A percentile compares a stretch with the other conserved stretches of the same genome.
phyloP scores from a whole-genome alignment of 2,797 vertebrate genomes.

The Poecilia velifera region DNA sequence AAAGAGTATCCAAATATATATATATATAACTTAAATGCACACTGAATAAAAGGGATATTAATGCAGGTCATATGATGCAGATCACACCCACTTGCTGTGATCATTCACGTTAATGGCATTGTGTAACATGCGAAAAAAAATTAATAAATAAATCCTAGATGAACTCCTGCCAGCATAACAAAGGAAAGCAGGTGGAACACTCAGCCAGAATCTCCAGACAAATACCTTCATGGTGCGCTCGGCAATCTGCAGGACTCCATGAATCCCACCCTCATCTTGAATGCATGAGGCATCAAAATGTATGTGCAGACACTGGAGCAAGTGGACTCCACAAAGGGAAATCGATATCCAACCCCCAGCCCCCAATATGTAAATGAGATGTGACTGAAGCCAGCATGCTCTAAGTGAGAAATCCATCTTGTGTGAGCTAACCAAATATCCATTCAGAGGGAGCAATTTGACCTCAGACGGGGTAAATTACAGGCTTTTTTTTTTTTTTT shows the following conservation, averaged over 20 bases:
- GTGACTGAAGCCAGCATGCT: slow-evolving; percentile 28
- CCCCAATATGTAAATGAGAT: slow-evolving; percentile 61
- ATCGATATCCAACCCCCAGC: slow-evolving; percentile 60
- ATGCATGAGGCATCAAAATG: slow-evolving; percentile 66
- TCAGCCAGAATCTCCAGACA: slow-evolving; percentile 26
- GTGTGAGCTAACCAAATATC: slow-evolving; percentile 16
- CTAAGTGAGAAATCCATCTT: slow-evolving; percentile 24
- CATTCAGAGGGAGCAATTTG: slow-evolving; percentile 19
- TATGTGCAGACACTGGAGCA: slow-evolving; percentile 46
- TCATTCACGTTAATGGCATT: neutral
- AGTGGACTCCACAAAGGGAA: slow-evolving; percentile 53
- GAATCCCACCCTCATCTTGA: slow-evolving; percentile 60
- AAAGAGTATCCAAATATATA: neutral
- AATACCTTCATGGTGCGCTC: slow-evolving; percentile 37
- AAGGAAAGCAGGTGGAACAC: slow-evolving; percentile 23
- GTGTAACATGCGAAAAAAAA: neutral
- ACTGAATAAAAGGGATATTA: neutral
- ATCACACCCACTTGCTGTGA: slow-evolving; percentile 4
- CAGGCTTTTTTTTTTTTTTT: slow-evolving; percentile 20
- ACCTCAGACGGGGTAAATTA: slow-evolving; percentile 22
- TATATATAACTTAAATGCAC: neutral
- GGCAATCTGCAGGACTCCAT: slow-evolving; percentile 53
- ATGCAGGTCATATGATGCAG: neutral
- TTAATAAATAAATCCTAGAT: neutral
- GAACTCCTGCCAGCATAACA: slow-evolving; percentile 11